phyloP scores from a whole-genome alignment of 2,797 vertebrate species.

The Triplophysa bombifrons region DNA sequence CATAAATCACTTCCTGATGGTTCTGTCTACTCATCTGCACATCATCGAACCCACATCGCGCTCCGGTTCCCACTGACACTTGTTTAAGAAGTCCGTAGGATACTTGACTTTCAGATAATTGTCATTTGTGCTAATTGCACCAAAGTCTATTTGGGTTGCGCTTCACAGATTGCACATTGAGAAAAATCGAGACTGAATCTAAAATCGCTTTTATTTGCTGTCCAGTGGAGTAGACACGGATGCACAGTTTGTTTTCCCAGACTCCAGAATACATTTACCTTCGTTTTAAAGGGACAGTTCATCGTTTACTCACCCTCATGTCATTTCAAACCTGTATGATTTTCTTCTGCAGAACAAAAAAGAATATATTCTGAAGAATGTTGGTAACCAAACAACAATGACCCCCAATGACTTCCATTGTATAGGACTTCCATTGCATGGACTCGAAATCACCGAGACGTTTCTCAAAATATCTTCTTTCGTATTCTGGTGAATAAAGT shows the following conservation, averaged over 20 bases:
- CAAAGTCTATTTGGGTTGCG: background rate
- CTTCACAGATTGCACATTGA: background rate
- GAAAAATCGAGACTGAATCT: background rate
- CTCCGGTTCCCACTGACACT: background rate
- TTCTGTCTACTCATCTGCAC: constrained; percentile 70
- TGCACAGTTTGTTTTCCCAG: background rate
- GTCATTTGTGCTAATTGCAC: constrained; percentile 1
- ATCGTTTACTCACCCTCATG: too few relatives aligned
- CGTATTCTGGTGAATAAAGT: too few relatives aligned
- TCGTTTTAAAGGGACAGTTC: background rate
- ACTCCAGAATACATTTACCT: background rate
- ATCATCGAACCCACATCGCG: constrained; percentile 64
- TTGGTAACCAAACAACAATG: too few relatives aligned
- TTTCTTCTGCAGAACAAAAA: too few relatives aligned
- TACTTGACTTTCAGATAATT: background rate
- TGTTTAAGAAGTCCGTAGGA: background rate
- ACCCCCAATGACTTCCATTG: too few relatives aligned
- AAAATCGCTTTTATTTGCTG: background rate
- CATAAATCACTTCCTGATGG: constrained; percentile 73
- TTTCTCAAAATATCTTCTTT: too few relatives aligned
- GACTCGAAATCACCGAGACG: too few relatives aligned
- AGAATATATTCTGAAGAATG: too few relatives aligned
- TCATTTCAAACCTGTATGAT: too few relatives aligned
- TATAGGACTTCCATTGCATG: too few relatives aligned
- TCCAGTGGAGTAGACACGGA: background rate